Evolutionary conservation across 2,113 vertebrate genomes (phyloP), one percentile per base, ranked within the genome.

Genomic region (Eira barbara): DNA sequence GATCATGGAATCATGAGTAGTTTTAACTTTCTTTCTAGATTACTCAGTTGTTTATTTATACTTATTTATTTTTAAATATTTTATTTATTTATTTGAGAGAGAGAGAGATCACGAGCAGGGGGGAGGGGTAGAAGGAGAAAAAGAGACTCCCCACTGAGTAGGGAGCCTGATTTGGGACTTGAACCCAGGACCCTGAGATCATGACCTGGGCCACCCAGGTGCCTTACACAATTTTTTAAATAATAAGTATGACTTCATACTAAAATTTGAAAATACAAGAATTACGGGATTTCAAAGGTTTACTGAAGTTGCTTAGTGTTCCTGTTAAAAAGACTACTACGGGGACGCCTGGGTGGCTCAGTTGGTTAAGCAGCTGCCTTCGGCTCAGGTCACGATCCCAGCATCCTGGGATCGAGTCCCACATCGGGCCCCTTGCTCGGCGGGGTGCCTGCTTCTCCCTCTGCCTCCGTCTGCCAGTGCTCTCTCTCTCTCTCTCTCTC

Each of bases 21-120:
- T n/a, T 96, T 96, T 61, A 65, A n/a, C 74, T 96, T 93, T 92
- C 21, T 67, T 82, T n/a, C 34, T 71, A 65, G 34, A 49, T 87
- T 90, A 31, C 2, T 65, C 7, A 17, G 14, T 89, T 80, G 5
- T 61, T 95, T 67, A 34, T 67, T 67, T 67, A 8, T 67, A 34
- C 6, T 65, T 31, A 34, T 65, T 67, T 67, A 67, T 67, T 67
- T 34, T 34, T 67, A 34, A 67, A 67, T 31, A 34, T 67, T 67
- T 67, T 67, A 34, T 67, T 67, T 67, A 34, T 17, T 34, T 67
- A 61, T 61, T 61, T 61, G 25, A 61, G 63, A 31, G 6, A 34
- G 63, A 65, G 29, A 65, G 14, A 65, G 63, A 34, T 67, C 63
- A 34, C 0, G 31, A 67, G 14, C 14, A 7, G 15, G 14, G 31